These are phyloP conservation scores for Drosophila pruinosa DNA, from an alignment of 1,140 invertebrate genomes.

Conservation along the genomic window DNA sequence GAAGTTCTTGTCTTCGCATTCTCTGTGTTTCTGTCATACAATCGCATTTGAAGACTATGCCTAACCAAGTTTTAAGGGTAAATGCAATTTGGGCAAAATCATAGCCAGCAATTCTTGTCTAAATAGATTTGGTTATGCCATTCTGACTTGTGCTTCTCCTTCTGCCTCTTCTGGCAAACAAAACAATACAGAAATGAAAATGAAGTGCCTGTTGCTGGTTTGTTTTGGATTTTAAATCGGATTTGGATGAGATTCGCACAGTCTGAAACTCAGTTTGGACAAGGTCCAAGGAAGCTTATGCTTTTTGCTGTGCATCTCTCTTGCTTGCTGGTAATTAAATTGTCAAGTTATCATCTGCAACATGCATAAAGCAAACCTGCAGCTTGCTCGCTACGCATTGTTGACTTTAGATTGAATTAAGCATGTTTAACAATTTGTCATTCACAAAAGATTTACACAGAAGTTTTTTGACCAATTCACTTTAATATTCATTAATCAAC, in stretches of 20 bases:
- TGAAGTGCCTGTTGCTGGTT: constrained; percentile 44
- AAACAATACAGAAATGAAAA: constrained; percentile 55
- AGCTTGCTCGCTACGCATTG: constrained; percentile 47
- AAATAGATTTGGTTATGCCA: constrained; percentile 49
- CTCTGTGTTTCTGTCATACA: constrained; percentile 48
- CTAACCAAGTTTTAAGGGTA: constrained; percentile 14
- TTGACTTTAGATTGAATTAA: constrained; percentile 66
- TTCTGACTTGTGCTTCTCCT: neutral
- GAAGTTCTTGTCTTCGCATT: neutral
- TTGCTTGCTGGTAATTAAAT: constrained; percentile 64
- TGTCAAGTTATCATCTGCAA: constrained; percentile 47
- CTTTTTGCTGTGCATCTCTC: constrained; percentile 19
- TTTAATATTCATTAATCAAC: constrained; percentile 29
- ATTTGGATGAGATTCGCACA: constrained; percentile 5
- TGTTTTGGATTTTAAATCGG: constrained; percentile 41
- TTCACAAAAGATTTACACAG: constrained; percentile 13
- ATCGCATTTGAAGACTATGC: constrained; percentile 60
- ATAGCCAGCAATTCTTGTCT: constrained; percentile 48
- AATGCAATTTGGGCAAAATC: constrained; percentile 68
- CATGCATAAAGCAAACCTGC: constrained; percentile 6
- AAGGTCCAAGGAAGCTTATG: constrained; percentile 31
- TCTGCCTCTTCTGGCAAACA: constrained; percentile 24
- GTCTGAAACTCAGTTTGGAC: constrained; percentile 20
- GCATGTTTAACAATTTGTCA: constrained; percentile 35
- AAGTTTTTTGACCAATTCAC: constrained; percentile 7